phyloP scores from a whole-genome alignment of 2,888 invertebrate species.

The Amphipoea lucens region DNA sequence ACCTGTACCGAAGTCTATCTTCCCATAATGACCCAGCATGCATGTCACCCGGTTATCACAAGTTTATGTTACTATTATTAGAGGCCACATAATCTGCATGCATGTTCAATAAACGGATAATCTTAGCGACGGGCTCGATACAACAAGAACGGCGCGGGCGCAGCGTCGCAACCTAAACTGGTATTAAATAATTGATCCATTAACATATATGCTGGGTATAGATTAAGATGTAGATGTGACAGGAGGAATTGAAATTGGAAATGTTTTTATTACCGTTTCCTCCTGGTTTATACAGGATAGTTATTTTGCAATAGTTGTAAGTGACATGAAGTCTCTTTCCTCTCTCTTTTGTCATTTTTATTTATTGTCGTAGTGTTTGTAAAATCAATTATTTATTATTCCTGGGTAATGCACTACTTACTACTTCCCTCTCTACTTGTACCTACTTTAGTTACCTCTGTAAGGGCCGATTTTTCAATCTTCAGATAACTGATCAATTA shows the following conservation, averaged over 20 bases:
- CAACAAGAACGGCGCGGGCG: conserved; percentile 40
- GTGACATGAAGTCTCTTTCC: not conserved
- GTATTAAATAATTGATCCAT: conserved; percentile 70
- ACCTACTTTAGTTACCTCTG: not conserved
- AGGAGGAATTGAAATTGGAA: not conserved
- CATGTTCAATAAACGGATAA: conserved; percentile 66
- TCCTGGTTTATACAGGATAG: not conserved
- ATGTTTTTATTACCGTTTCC: conserved; percentile 7
- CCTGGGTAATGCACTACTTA: not conserved
- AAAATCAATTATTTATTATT: no score
- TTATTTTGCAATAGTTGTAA: not conserved
- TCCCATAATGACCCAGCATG: conserved; percentile 21
- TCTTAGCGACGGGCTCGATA: conserved; percentile 55
- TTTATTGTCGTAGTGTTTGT: not conserved
- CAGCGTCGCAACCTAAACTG: conserved; percentile 67
- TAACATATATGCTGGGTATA: conserved; percentile 62
- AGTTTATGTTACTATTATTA: conserved; percentile 62
- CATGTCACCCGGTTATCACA: conserved; percentile 57
- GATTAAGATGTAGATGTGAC: conserved; percentile 49
- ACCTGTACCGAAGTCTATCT: conserved; percentile 1
- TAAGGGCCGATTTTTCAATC: no score
- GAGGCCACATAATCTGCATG: conserved; percentile 67
- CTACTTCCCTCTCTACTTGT: no score
- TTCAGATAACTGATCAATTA: no score
- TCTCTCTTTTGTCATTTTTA: not conserved